These are phyloP conservation scores for Origma solitaria DNA, from an alignment of 2,113 vertebrate genomes.

Conservation along the genomic window DNA sequence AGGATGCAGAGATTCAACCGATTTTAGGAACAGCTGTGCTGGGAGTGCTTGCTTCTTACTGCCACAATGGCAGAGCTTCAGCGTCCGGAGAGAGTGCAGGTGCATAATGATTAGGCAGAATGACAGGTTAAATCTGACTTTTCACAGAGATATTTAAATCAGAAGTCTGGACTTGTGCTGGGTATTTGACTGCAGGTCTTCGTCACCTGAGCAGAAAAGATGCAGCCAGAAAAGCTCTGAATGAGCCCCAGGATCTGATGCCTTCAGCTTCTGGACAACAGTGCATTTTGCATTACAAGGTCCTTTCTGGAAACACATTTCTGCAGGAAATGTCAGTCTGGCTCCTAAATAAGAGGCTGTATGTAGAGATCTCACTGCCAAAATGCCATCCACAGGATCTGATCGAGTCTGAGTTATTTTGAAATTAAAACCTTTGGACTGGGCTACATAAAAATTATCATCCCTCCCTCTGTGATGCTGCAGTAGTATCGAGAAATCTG, in stretches of 20 bases:
- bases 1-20: background rate
- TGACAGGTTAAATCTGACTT: background rate
- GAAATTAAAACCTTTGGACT: background rate
- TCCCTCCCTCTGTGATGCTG: background rate
- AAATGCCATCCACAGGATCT: background rate
- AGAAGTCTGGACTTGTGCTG: background rate
- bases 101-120: background rate
- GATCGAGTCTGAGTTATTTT: background rate
- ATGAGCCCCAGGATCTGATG: background rate
- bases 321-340: background rate
- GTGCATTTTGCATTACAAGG: background rate
- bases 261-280: background rate
- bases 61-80: background rate
- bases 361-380: background rate
- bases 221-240: background rate
- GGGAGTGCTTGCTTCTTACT: background rate
- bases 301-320: background rate
- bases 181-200: fast-evolving
- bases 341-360: background rate
- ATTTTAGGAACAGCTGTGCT: background rate
- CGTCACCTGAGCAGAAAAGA: background rate
- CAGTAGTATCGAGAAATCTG: background rate
- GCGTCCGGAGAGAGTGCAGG: background rate
- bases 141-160: background rate
- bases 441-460: background rate